Base-by-base conservation (phyloP, 2,797 vertebrate genomes). In the Florisuga fusca region DNA sequence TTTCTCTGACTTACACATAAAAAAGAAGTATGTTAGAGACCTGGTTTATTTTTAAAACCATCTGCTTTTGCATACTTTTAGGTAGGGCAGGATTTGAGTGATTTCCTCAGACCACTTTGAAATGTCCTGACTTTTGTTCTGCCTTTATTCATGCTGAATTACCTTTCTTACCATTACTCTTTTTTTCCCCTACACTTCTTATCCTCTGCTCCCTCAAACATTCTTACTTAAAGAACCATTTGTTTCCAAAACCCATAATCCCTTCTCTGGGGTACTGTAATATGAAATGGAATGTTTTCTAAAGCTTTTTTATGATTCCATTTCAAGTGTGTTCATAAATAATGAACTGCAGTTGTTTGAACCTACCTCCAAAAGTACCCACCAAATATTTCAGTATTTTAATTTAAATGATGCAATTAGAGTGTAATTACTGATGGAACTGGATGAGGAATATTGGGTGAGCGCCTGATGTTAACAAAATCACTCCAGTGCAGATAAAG, bases 101-200 rank as follows among this genome's bases (percentile, higher is more conserved):
- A 74, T 26, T 26, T 63, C 8, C 15, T 71, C 12, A 15, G 23
- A 45, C 6, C 23, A 17, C 2, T 54, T 59, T 34, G 36, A 20
- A 51, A 22, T 29, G 31, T 21, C 13, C 10, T 68, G 38, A 25
- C 38, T 75, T 58, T 3, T 34, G 3, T 46, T 69, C 23, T 54
- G 54, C 27, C 43, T 45, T 41, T 13, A 36, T 41, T 13, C 14
- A 41, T 41, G 38, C 14, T 63, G 22, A 15, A 13, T 67, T 74
- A 25, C 6, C 11, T 19, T n/a, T 50, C 31, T 63, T n/a, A 27
- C 26, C 4, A 4, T 21, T 53, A 19, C 3, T 22, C 38, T 41
- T 57, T 29, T 33, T 12, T 15, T 0, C 7, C 9, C 9, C 1
- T 1, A 15, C 34, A 16, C 15, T 86, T 63, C 17, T 10, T 10